phyloP scores from a whole-genome alignment of 2,888 invertebrate species.

The Microplitis manilae region DNA sequence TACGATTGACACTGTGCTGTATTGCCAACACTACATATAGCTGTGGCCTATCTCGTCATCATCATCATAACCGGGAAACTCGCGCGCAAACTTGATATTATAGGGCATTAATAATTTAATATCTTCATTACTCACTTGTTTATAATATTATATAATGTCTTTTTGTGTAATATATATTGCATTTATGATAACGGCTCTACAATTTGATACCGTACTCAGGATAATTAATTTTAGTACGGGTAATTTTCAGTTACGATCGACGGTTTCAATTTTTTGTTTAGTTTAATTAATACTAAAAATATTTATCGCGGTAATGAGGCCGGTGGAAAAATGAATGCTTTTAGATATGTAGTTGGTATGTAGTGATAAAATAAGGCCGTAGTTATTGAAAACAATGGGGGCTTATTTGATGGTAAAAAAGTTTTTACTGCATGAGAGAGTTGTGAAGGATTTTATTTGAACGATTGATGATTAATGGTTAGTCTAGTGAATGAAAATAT shows the following conservation, averaged over 20 bases:
- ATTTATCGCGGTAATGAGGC: no score
- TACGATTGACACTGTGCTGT: slow-evolving; percentile 1
- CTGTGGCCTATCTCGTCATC: slow-evolving; percentile 9
- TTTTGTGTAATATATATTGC: neutral
- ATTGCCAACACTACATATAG: slow-evolving; percentile 27
- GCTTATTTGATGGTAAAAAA: no score
- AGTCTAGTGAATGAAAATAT: neutral
- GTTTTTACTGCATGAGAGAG: no score
- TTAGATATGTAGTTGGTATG: no score
- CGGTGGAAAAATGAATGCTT: no score
- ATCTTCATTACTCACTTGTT: neutral
- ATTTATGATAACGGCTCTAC: neutral
- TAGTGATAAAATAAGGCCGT: no score
- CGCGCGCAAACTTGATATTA: neutral
- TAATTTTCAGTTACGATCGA: no score
- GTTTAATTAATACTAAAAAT: no score
- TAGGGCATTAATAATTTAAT: neutral
- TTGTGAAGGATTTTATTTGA: no score
- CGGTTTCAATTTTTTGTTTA: no score
- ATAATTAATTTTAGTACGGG: neutral
- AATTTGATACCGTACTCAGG: neutral
- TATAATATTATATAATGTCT: slow-evolving; percentile 1
- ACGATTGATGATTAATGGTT: no score
- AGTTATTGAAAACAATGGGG: no score
- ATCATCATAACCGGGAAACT: neutral